Conservation (phyloP, 2,888 invertebrate genomes). For the Andricus quercusramuli region DNA sequence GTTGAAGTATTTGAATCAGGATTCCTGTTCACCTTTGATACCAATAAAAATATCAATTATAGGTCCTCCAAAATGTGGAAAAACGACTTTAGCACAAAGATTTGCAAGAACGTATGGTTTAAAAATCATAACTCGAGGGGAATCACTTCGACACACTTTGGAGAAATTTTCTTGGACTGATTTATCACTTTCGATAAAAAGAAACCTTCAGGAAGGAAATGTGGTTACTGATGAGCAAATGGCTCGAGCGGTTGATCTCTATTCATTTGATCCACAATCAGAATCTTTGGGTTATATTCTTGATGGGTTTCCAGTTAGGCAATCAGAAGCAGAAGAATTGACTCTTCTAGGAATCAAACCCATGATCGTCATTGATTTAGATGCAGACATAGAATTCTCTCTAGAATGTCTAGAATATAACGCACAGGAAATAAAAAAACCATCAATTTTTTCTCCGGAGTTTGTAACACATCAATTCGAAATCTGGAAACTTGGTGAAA, state of each 20-base stretch:
- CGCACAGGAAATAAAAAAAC: slow-evolving; percentile 73
- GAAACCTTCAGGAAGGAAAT: slow-evolving; percentile 77
- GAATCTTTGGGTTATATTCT: slow-evolving; percentile 82
- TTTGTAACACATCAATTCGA: slow-evolving; percentile 75
- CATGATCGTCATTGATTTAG: slow-evolving; percentile 81
- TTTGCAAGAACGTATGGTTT: slow-evolving; percentile 81
- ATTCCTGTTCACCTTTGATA: slow-evolving; percentile 78
- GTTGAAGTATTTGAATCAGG: slow-evolving; percentile 80
- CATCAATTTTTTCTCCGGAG: slow-evolving; percentile 75
- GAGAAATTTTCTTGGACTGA: slow-evolving; percentile 80
- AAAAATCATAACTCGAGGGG: slow-evolving; percentile 81
- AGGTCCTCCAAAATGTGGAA: slow-evolving; percentile 84
- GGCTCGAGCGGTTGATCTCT: slow-evolving; percentile 80
- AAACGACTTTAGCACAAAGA: slow-evolving; percentile 81
- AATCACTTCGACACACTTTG: slow-evolving; percentile 80
- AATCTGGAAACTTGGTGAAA: slow-evolving; percentile 77
- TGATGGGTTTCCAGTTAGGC: slow-evolving; percentile 82
- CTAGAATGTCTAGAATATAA: slow-evolving; percentile 76
- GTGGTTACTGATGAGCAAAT: slow-evolving; percentile 78
- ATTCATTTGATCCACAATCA: slow-evolving; percentile 79
- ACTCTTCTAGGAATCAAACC: slow-evolving; percentile 81
- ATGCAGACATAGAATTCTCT: slow-evolving; percentile 74
- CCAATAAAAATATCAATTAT: slow-evolving; percentile 81
- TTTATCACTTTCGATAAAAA: slow-evolving; percentile 78
- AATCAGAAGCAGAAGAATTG: slow-evolving; percentile 80